These are phyloP conservation scores for Pararge aegeria DNA, from an alignment of 1,140 invertebrate species.

Conservation along the genomic window DNA sequence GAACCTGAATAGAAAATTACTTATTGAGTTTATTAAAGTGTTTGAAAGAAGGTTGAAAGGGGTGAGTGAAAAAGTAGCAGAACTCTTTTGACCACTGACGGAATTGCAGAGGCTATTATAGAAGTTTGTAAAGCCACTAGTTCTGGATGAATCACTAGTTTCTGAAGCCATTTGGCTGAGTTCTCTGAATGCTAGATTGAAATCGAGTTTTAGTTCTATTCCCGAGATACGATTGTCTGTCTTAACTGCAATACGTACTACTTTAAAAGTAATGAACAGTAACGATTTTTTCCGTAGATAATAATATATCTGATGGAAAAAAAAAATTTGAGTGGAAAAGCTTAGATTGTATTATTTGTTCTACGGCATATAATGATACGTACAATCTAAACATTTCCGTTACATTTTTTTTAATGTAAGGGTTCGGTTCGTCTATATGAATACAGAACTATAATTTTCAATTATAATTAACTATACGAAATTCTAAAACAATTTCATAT, in stretches of 20 bases:
- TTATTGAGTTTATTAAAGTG: slow-evolving; percentile 32
- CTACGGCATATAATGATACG: too few species aligned
- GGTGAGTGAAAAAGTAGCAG: slow-evolving; percentile 19
- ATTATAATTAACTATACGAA: too few species aligned
- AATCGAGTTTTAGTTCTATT: slow-evolving; percentile 21
- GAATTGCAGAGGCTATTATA: slow-evolving; percentile 30
- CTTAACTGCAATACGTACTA: background rate
- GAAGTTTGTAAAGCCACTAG: slow-evolving; percentile 36
- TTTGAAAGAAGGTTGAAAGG: slow-evolving; percentile 12
- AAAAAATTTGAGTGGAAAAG: too few species aligned
- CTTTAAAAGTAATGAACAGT: background rate
- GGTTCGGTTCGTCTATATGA: too few species aligned
- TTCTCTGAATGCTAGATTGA: slow-evolving; percentile 18
- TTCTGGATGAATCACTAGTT: slow-evolving; percentile 36
- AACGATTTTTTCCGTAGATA: too few species aligned
- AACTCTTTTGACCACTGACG: slow-evolving; percentile 30
- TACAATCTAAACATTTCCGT: too few species aligned
- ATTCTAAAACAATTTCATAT: too few species aligned
- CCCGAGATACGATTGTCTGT: background rate
- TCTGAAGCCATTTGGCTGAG: slow-evolving; percentile 24
- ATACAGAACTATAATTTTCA: too few species aligned
- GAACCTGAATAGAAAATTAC: slow-evolving; percentile 30
- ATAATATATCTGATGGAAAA: too few species aligned
- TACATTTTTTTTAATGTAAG: too few species aligned
- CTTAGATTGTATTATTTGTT: too few species aligned